Conservation (phyloP, 2,888 invertebrate genomes). For the Asteroscopus sphinx region DNA sequence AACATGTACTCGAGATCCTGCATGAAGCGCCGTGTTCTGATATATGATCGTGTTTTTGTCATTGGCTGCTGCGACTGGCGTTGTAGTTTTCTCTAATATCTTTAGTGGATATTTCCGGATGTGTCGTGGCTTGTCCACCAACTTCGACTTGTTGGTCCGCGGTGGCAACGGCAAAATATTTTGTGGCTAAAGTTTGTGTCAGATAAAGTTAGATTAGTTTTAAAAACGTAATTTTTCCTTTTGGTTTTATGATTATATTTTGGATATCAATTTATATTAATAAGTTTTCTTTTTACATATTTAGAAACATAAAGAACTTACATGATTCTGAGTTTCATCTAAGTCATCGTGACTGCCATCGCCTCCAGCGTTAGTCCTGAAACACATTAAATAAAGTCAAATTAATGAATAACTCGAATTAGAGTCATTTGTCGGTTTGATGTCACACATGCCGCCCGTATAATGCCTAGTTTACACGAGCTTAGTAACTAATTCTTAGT, state of each 20-base stretch:
- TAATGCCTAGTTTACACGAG: no score
- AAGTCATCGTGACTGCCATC: not conserved
- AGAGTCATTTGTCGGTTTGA: no score
- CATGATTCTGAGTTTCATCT: no score
- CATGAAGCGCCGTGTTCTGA: constrained; percentile 10
- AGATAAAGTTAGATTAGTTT: not conserved
- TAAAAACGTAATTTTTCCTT: no score
- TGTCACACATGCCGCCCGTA: no score
- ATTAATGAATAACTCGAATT: not conserved
- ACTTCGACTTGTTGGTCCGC: constrained; percentile 73
- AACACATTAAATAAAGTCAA: constrained; percentile 7
- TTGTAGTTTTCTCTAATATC: constrained; percentile 54
- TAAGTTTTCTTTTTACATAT: no score
- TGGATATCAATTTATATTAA: no score
- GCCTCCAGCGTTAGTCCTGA: not conserved
- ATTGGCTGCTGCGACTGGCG: not conserved
- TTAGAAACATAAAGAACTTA: no score
- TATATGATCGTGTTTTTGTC: constrained; percentile 73
- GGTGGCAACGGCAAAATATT: constrained; percentile 81
- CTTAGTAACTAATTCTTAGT: no score
- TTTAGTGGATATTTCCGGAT: constrained; percentile 78
- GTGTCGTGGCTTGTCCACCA: constrained; percentile 81
- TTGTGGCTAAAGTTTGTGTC: constrained; percentile 60
- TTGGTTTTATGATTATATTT: no score
- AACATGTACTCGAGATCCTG: not conserved